These are phyloP conservation scores for Trichechus manatus DNA, from an alignment of 2,113 vertebrate species.

Conservation along the genomic window DNA sequence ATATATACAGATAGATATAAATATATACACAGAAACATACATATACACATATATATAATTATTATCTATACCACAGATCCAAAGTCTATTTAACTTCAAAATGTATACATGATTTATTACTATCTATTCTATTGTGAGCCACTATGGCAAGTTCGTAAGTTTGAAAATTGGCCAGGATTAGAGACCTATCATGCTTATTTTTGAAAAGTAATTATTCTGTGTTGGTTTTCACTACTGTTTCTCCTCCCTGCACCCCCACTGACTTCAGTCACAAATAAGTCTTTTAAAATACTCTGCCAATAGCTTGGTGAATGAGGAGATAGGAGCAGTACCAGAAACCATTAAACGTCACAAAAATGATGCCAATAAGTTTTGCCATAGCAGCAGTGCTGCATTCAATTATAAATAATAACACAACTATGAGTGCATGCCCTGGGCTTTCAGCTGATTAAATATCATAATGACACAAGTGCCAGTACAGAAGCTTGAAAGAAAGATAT, in stretches of 20 bases:
- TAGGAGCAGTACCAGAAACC: constrained; percentile 46
- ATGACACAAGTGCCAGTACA: constrained; percentile 63
- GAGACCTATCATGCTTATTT: neutral
- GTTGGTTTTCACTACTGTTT: constrained; percentile 35
- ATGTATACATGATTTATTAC: neutral
- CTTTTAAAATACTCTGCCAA: constrained; percentile 49
- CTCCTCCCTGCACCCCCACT: neutral
- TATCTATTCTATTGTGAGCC: neutral
- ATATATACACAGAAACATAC: no score
- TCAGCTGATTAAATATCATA: constrained; percentile 82
- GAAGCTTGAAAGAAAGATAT: constrained; percentile 36
- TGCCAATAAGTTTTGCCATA: constrained; percentile 62
- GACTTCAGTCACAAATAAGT: constrained; percentile 52
- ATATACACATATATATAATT: no score
- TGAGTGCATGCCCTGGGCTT: constrained; percentile 64
- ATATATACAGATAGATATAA: no score
- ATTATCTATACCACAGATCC: neutral
- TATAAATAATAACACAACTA: constrained; percentile 73
- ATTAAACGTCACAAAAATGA: constrained; percentile 66
- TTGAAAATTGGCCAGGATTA: neutral
- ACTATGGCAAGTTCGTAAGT: neutral
- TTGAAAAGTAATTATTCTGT: constrained; percentile 51
- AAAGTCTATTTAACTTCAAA: neutral
- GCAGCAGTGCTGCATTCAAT: constrained; percentile 63
- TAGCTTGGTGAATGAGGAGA: constrained; percentile 39